These are phyloP conservation scores for Stenodema calcarata DNA, from an alignment of 2,888 invertebrate genomes.

Conservation along the genomic window DNA sequence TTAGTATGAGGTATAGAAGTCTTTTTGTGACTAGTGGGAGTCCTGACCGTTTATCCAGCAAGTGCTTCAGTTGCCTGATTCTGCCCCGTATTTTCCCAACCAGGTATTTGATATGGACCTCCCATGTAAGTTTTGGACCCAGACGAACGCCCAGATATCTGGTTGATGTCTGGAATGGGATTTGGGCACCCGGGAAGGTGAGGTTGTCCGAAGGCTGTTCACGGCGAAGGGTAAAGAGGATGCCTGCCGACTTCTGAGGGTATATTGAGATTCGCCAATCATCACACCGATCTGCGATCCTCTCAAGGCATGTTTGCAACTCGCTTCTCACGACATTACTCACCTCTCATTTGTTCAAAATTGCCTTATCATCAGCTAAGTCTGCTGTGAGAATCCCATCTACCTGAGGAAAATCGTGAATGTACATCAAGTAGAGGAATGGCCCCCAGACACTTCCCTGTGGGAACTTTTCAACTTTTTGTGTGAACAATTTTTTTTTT, in stretches of 20 bases:
- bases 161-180: not conserved
- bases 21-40: not conserved
- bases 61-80: not conserved
- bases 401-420: not conserved
- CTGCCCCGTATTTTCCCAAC: not conserved
- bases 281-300: not conserved
- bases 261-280: not conserved
- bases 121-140: not conserved
- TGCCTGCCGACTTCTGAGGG: constrained; percentile 6
- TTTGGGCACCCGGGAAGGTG: not conserved
- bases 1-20: not conserved
- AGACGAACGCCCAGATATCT: not conserved
- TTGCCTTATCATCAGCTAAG: constrained; percentile 9
- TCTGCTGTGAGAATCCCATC: not conserved
- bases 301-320: not conserved
- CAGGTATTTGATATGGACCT: not conserved
- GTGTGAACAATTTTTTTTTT: no score
- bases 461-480: no score
- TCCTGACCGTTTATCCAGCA: not conserved
- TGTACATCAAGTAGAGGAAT: not conserved
- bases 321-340: not conserved
- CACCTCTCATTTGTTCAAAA: not conserved
- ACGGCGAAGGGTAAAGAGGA: not conserved
- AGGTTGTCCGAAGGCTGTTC: not conserved
- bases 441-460: not conserved